Percentiles rank a stretch among this genome's conserved stretches.
phyloP scores from a whole-genome alignment of 2,797 vertebrate species.

The Sibirionetta formosa region DNA sequence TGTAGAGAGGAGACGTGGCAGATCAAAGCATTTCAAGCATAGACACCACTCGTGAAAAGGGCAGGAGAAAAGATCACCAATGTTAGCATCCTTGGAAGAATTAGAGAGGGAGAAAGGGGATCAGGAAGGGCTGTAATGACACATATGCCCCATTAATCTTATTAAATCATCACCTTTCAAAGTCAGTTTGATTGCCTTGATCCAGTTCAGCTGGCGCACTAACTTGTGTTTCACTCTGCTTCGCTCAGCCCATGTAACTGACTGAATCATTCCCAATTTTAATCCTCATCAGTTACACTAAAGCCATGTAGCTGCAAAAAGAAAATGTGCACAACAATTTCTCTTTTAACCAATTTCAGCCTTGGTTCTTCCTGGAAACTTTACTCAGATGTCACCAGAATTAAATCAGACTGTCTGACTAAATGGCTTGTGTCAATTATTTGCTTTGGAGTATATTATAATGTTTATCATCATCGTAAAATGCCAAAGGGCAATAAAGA shows the following conservation, averaged over 20 bases:
- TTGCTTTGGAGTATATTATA: neutral
- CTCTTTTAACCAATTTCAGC: neutral
- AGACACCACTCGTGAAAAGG: neutral
- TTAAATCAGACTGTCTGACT: neutral
- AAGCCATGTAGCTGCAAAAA: neutral
- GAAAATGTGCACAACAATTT: neutral
- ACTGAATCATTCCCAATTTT: neutral
- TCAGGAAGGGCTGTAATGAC: neutral
- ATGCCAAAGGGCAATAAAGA: neutral
- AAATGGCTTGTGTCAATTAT: neutral
- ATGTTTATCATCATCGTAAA: neutral
- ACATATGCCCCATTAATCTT: conserved; percentile 9
- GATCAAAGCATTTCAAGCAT: neutral
- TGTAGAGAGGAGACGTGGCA: neutral
- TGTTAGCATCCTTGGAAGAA: neutral
- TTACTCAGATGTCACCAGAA: neutral
- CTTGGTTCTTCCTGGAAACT: neutral
- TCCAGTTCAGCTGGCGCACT: neutral
- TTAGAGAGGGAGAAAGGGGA: neutral
- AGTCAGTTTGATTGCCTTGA: neutral
- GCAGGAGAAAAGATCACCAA: neutral
- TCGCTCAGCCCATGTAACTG: neutral
- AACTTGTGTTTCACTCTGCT: neutral
- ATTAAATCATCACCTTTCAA: conserved; percentile 36
- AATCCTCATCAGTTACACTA: neutral